These are phyloP conservation scores for Ceratitis capitata DNA, from an alignment of 1,140 invertebrate genomes.

Conservation along the genomic window DNA sequence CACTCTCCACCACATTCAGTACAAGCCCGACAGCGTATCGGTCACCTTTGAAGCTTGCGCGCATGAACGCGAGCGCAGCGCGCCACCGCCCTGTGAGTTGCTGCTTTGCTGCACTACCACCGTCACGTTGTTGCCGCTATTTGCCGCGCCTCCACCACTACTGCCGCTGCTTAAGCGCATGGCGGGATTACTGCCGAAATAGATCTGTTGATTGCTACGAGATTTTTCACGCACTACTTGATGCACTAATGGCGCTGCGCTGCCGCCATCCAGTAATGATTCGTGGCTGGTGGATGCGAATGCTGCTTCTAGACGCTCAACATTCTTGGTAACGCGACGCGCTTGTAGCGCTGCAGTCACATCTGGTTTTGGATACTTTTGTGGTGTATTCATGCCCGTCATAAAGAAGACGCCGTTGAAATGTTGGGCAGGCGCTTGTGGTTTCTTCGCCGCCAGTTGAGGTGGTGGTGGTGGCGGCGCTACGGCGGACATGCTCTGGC, in stretches of 20 bases:
- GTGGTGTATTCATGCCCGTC: slow-evolving; percentile 63
- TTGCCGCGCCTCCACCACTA: slow-evolving; percentile 51
- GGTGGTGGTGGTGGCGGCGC: slow-evolving; percentile 58
- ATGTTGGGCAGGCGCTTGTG: slow-evolving; percentile 63
- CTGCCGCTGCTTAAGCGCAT: slow-evolving; percentile 56
- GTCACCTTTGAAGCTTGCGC: slow-evolving; percentile 71
- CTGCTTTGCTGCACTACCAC: not conserved
- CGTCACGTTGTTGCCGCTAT: slow-evolving; percentile 59
- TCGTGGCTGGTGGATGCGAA: slow-evolving; percentile 69
- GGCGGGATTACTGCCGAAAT: slow-evolving; percentile 64
- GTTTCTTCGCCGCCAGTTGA: slow-evolving; percentile 44
- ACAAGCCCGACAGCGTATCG: slow-evolving; percentile 77
- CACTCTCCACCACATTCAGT: slow-evolving; percentile 61
- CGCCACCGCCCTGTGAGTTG: slow-evolving; percentile 46
- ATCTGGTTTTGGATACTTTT: slow-evolving; percentile 65
- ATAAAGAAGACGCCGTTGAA: slow-evolving; percentile 67
- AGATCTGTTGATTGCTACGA: slow-evolving; percentile 65
- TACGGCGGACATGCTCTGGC: slow-evolving; percentile 55
- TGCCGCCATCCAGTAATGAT: slow-evolving; percentile 73
- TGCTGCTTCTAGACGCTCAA: slow-evolving; percentile 78
- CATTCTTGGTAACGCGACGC: slow-evolving; percentile 75
- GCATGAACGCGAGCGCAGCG: slow-evolving; percentile 55
- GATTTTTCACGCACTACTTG: slow-evolving; percentile 64
- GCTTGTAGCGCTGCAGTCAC: slow-evolving; percentile 68
- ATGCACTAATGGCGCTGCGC: slow-evolving; percentile 60